Percentiles rank a stretch among this genome's conserved stretches.
phyloP scores from a whole-genome alignment of 92 coral and sea anemone species.

The Montipora capitata region DNA sequence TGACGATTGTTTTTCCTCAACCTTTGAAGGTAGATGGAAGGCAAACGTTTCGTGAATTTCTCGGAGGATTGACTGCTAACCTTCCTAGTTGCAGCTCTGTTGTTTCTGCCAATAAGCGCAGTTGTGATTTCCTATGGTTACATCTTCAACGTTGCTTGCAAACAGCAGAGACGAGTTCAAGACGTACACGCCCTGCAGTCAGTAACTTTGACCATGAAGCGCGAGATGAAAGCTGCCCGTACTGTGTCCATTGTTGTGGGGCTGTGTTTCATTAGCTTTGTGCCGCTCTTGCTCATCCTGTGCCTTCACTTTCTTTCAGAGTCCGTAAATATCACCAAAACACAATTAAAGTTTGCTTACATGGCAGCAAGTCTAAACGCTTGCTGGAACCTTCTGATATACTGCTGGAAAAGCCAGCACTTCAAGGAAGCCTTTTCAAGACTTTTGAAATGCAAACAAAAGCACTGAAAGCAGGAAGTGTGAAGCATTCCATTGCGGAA shows the following conservation, averaged over 20 bases:
- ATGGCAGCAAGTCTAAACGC: slow-evolving; percentile 33
- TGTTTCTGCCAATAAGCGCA: no score
- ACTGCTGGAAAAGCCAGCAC: slow-evolving; percentile 59
- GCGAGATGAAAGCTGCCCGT: slow-evolving; percentile 44
- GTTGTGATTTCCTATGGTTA: slow-evolving; percentile 16
- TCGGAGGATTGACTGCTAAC: not conserved
- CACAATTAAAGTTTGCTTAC: not conserved
- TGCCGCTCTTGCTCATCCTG: slow-evolving; percentile 47
- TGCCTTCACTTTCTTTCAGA: slow-evolving; percentile 13
- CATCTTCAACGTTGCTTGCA: not conserved
- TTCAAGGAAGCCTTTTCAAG: slow-evolving; percentile 44
- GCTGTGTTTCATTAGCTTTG: slow-evolving; percentile 34
- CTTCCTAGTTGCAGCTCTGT: slow-evolving; percentile 6
- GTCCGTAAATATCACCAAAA: not conserved
- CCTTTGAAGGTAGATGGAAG: not conserved
- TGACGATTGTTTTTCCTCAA: not conserved
- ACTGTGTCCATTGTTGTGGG: slow-evolving; percentile 63
- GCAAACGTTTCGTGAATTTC: no score
- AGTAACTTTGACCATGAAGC: not conserved
- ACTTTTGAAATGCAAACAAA: slow-evolving; percentile 14
- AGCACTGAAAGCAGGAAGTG: no score
- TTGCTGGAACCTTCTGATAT: slow-evolving; percentile 69
- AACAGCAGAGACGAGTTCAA: slow-evolving; percentile 17
- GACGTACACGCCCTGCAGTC: not conserved
- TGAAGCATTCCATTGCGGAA: no score